Base-by-base conservation (phyloP, 2,888 invertebrate genomes). In the Hoplodrina blanda region DNA sequence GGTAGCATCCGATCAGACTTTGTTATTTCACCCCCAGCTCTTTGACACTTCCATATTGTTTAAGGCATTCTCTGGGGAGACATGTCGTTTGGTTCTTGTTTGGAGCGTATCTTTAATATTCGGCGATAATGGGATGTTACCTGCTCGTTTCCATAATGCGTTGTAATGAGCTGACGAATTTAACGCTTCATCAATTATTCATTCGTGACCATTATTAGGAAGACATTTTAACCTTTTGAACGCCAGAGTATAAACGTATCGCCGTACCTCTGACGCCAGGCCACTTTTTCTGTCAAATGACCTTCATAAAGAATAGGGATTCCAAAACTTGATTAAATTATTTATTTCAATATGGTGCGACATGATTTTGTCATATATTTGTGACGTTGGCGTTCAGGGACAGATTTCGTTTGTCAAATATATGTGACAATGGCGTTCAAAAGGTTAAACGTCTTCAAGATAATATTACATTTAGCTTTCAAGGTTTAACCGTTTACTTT, bases 151-250 rank as follows among this genome's bases (percentile, higher is more conserved):
- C 86, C 87, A 89, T 91, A 91, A 92, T 87, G 85, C 83, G 85
- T 87, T 87, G 87, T 92, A 93, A 91, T 90, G 88, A 90, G 87
- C 88, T 86, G 86, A 88, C 83, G 82, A 86, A 87, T 89, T 91
- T 89, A 89, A 91, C 85, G 87, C 88, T 86, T 88, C 89, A 91
- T 93, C 86, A 90, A 93, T 92, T 89, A 93, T 91, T 92, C 87
- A 91, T 91, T 80, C 80, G 70, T 87, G 83, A 88, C 89, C 89
- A 87, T 90, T 89, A 88, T 88, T 89, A 85, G 84, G 86, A 82
- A 82, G 79, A 76, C 76, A 66, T 71, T 71, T 63, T 67, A n/a
- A n/a, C n/a, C n/a, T n/a, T n/a, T n/a, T n/a, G n/a, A n/a, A n/a
- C n/a, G n/a, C n/a, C n/a, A n/a, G n/a, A n/a, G n/a, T n/a, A n/a